Evolutionary conservation across 2,888 invertebrate genomes (phyloP).

Genomic region (Yponomeuta cagnagella): DNA sequence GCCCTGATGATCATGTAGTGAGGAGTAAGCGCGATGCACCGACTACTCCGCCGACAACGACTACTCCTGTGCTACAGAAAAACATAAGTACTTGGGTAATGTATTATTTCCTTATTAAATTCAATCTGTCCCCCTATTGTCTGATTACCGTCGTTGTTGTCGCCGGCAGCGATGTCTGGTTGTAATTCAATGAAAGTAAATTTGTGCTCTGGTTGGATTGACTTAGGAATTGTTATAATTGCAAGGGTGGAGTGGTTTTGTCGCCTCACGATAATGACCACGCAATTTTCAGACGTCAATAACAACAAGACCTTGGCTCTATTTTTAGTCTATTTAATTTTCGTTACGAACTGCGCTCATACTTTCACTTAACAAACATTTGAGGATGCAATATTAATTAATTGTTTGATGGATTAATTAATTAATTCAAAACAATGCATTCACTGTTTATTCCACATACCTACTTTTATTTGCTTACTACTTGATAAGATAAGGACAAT

Average conservation of each 20-base stretch:
- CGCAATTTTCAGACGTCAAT: background rate
- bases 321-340: background rate
- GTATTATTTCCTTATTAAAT: constrained; percentile 47
- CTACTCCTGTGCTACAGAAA: constrained; percentile 44
- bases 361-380: background rate
- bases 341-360: background rate
- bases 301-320: background rate
- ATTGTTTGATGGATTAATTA: too few species aligned
- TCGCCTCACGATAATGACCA: constrained; percentile 6
- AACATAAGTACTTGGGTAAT: constrained; percentile 71
- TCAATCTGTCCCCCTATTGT: constrained; percentile 41
- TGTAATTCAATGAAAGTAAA: constrained; percentile 33
- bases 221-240: constrained; percentile 16
- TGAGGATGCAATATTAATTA: background rate
- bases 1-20: background rate
- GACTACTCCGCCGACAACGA: constrained; percentile 32
- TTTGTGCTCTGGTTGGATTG: constrained; percentile 17
- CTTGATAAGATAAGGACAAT: too few species aligned
- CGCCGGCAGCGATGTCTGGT: constrained; percentile 26
- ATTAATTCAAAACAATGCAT: too few species aligned
- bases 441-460: too few species aligned
- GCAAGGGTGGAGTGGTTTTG: constrained; percentile 1
- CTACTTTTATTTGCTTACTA: too few species aligned
- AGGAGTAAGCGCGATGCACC: constrained; percentile 56
- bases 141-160: constrained; percentile 27